Base-by-base conservation (phyloP, 2,113 vertebrate species). In the Scopus umbretta region DNA sequence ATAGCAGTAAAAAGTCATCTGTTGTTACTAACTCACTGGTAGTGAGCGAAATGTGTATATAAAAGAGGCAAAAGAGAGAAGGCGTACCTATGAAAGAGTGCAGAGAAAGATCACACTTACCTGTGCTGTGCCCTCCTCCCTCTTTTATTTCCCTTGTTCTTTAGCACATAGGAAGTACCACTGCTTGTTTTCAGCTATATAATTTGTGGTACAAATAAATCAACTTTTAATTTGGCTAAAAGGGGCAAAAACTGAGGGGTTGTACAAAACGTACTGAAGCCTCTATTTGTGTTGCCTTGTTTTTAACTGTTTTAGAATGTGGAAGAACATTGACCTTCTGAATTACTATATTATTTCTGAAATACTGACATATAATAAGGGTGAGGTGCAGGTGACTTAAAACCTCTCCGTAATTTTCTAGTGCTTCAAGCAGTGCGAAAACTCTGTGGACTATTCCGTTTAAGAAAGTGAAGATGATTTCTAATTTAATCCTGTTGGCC, bases 211-310 rank as follows among this genome's bases (percentile, higher is more conserved):
- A 65, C 30, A 63, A 83, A 19, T 58, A 78, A 89, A 84, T 42
- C 3, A 23, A 32, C 38, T 21, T 36, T 11, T 47, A 67, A 32
- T 50, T 49, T 58, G 30, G 13, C 19, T 71, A 6, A 63, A 74
- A 52, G 13, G 7, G 22, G 10, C 10, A 9, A 18, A 45, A 78
- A 16, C 0, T 3, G 4, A 14, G 11, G 14, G 14, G 1, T 29
- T 61, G 6, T 50, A 19, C 7, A 32, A 72, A 83, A 32, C 7
- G 8, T 18, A 6, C 11, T 42, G 25, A 53, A 56, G 16, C 10
- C 7, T 68, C 11, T 52, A 1, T 74, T 4, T 89, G 80, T 73
- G 11, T 42, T 87, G 66, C 16, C 6, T 75, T 70, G 15, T 26
- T 87, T 71, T 45, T 30, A 71, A 66, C 8, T 59, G 2, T 45